phyloP scores from a whole-genome alignment of 2,888 invertebrate genomes.

The Macrosiphum euphorbiae region DNA sequence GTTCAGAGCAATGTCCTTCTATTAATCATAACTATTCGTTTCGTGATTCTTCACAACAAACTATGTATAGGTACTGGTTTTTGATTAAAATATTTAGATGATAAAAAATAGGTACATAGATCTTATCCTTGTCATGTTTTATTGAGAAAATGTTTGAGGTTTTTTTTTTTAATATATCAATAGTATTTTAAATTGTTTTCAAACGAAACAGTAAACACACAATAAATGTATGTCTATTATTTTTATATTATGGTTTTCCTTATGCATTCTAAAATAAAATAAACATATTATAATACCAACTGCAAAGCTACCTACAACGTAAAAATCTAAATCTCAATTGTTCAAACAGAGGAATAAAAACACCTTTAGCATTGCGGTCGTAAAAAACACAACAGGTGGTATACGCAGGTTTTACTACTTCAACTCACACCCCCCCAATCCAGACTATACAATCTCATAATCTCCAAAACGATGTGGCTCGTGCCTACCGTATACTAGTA shows the following conservation, averaged over 20 bases:
- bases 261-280: not conserved
- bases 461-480: slow-evolving; percentile 33
- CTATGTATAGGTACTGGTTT: not conserved
- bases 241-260: not conserved
- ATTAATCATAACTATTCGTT: not conserved
- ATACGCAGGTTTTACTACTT: slow-evolving; percentile 14
- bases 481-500: not conserved
- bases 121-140: not conserved
- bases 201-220: not conserved
- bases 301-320: not conserved
- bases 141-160: not conserved
- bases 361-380: not conserved
- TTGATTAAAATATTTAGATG: not conserved
- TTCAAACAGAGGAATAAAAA: not conserved
- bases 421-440: slow-evolving; percentile 17
- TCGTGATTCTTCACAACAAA: not conserved
- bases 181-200: not conserved
- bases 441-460: not conserved
- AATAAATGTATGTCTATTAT: not conserved
- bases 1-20: not conserved
- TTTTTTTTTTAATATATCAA: not conserved
- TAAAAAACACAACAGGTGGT: slow-evolving; percentile 47
- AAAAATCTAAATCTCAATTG: not conserved
- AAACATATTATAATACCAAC: not conserved
- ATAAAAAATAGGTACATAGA: not conserved